Evolutionary conservation across 2,113 vertebrate genomes (phyloP), one percentile per base, ranked within the genome.

Genomic region (Cynocephalus volans): DNA sequence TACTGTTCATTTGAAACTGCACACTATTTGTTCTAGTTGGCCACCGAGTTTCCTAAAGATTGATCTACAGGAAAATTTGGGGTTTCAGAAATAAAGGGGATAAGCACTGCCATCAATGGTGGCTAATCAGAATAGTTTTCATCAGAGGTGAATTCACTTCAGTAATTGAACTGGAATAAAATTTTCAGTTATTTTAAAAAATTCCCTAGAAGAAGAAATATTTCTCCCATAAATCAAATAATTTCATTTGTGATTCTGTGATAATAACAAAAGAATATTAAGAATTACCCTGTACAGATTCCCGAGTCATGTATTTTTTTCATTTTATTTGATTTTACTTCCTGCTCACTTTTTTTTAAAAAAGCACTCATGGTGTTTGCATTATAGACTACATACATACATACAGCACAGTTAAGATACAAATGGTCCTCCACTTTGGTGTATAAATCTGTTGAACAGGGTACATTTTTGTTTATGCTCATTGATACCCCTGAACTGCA

Each of bases 81-180:
- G 76, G 69, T 77, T 86, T 81, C 21, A 73, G 65, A 95, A 90
- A 70, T 69, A 41, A 72, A 72, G 58, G 12, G 3, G 6, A 80
- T 58, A 48, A 84, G 24, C 64, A 86, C 8, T 95, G 8, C 72
- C 6, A 36, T 58, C 23, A 18, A 1, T 88, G 19, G 24, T 90
- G n/a, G 48, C 48, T 93, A 24, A 50, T 19, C 8, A 73, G 23
- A 93, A 23, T 14, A 81, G 58, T 90, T 93, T 36, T 24, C 86
- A 72, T 73, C 19, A 90, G 48, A 77, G 15, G 4, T 70, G 6
- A 80, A 45, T 85, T 94, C 19, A 70, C 93, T 96, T 67, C 36
- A 24, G 4, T 91, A 91, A 88, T 72, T 93, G 33, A 94, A 88
- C 54, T 93, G 60, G 11, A 88, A 62, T 96, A 73, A 93, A 75